A percentile compares a stretch with the other conserved stretches of the same genome.
Evolutionary conservation across 2,113 vertebrate genomes (phyloP).

Genomic region (Eulacestoma nigropectus): DNA sequence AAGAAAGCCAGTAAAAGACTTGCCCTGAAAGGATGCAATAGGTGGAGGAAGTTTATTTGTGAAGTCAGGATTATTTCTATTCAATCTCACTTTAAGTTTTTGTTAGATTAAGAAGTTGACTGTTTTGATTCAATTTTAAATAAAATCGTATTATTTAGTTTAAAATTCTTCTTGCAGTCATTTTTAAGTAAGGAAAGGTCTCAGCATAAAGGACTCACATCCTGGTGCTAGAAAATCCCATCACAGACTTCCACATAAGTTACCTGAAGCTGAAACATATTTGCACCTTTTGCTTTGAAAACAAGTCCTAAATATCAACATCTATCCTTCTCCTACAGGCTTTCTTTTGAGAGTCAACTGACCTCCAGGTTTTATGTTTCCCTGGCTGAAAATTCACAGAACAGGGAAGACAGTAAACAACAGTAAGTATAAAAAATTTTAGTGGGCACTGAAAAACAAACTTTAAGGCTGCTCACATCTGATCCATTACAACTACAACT

Average conservation of each 20-base stretch:
- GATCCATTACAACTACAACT: neutral
- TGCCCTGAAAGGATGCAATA: neutral
- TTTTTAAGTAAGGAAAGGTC: neutral
- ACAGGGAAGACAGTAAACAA: neutral
- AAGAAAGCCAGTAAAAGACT: accelerated
- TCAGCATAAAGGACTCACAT: neutral
- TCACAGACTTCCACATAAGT: neutral
- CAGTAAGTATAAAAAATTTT: neutral
- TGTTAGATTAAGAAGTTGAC: neutral
- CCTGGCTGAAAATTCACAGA: neutral
- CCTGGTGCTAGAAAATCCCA: neutral
- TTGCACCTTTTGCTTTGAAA: neutral
- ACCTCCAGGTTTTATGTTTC: neutral
- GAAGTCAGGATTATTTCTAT: neutral
- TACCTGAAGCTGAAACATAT: neutral
- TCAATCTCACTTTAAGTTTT: neutral
- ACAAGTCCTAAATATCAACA: neutral
- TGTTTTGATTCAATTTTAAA: neutral
- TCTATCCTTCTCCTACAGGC: neutral
- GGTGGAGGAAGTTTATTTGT: neutral
- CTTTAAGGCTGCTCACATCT: neutral
- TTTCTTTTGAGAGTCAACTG: neutral
- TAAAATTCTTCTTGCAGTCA: neutral
- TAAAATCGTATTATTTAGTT: neutral
- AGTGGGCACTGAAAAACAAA: neutral